Conservation (phyloP, 2,888 invertebrate genomes). For the Parnassius mnemosyne region DNA sequence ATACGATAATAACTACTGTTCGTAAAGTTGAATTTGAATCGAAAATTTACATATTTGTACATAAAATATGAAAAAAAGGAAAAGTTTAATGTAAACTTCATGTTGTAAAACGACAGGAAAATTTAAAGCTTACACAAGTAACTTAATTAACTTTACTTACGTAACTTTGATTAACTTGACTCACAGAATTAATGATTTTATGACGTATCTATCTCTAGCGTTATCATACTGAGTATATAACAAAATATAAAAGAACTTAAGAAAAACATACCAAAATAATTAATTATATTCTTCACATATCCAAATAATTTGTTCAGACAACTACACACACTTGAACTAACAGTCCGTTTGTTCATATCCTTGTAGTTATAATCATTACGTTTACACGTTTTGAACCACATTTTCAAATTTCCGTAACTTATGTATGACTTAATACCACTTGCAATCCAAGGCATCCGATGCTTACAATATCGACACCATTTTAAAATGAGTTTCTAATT, state of each 20-base stretch:
- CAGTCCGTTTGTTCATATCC: slow-evolving; percentile 39
- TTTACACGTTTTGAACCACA: slow-evolving; percentile 55
- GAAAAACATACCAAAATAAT: slow-evolving; percentile 60
- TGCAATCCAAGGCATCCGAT: too few relatives aligned
- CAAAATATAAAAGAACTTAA: neutral
- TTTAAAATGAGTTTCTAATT: neutral
- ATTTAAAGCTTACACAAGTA: neutral
- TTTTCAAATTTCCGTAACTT: slow-evolving; percentile 31
- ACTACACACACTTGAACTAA: slow-evolving; percentile 29
- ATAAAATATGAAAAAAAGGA: too few relatives aligned
- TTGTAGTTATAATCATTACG: slow-evolving; percentile 40
- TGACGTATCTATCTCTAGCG: too few relatives aligned
- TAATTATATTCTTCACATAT: slow-evolving; percentile 42
- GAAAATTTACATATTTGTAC: too few relatives aligned
- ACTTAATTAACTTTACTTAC: too few relatives aligned
- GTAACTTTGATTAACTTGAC: too few relatives aligned
- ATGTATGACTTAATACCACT: too few relatives aligned
- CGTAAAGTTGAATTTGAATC: too few relatives aligned
- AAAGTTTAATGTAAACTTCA: too few relatives aligned
- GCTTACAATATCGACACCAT: neutral
- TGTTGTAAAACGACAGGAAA: neutral
- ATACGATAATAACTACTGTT: too few relatives aligned
- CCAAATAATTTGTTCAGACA: slow-evolving; percentile 41
- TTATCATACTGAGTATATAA: too few relatives aligned
- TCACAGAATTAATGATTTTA: too few relatives aligned